A percentile compares a stretch with the other conserved stretches of the same genome.
These are phyloP conservation scores for Clupea harengus DNA, from an alignment of 2,113 vertebrate genomes.

Conservation along the genomic window DNA sequence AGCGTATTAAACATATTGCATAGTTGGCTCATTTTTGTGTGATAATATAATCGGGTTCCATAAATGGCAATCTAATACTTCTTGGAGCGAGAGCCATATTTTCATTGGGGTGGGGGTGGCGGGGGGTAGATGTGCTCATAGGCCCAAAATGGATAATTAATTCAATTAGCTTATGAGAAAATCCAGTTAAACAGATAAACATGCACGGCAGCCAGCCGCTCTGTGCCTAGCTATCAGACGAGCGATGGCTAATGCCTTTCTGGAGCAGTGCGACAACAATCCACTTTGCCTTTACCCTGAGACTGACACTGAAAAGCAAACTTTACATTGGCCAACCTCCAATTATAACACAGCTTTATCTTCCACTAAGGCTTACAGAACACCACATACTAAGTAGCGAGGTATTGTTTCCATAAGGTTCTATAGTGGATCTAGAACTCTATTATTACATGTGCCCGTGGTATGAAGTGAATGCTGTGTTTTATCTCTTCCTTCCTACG, in stretches of 20 bases:
- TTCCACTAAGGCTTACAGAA: background rate
- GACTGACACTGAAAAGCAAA: background rate
- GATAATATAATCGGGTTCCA: background rate
- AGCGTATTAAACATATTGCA: background rate
- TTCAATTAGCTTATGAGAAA: background rate
- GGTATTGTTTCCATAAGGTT: background rate
- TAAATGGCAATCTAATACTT: background rate
- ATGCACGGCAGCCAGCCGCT: background rate
- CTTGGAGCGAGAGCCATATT: background rate
- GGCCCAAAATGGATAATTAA: background rate
- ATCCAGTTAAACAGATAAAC: slow-evolving; percentile 1
- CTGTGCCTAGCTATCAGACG: background rate
- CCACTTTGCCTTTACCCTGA: background rate
- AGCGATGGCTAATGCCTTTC: background rate
- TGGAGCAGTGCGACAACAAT: background rate
- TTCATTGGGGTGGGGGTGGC: background rate
- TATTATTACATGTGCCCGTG: background rate
- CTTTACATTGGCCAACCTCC: background rate
- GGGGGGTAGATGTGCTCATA: background rate
- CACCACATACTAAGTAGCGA: background rate
- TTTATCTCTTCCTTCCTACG: slow-evolving; percentile 7
- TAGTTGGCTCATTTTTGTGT: background rate
- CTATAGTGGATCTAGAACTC: background rate
- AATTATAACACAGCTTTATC: background rate
- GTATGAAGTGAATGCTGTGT: background rate